Evolutionary conservation across 92 coral and sea anemone species (phyloP).

Genomic region (Zoanthus sansibaricus): DNA sequence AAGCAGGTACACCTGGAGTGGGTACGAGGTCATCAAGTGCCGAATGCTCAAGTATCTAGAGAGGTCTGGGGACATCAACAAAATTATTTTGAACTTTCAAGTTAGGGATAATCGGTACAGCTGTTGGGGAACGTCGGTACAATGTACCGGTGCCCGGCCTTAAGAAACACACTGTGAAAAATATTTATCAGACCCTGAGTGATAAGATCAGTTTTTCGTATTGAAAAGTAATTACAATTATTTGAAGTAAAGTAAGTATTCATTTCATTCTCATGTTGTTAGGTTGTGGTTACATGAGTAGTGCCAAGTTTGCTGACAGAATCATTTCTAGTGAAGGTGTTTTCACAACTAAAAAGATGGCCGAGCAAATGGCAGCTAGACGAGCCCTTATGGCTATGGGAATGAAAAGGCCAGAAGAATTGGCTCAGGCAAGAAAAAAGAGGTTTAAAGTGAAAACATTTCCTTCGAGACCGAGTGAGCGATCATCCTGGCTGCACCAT

Average conservation of each 20-base stretch:
- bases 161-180: too few relatives aligned
- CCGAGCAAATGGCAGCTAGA: conserved; percentile 91
- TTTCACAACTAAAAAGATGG: conserved; percentile 76
- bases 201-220: too few relatives aligned
- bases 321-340: conserved; percentile 41
- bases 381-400: conserved; percentile 85
- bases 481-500: not conserved
- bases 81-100: too few relatives aligned
- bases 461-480: not conserved
- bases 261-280: not conserved
- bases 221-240: too few relatives aligned
- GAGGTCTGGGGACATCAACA: too few relatives aligned
- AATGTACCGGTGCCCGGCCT: too few relatives aligned
- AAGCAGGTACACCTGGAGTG: too few relatives aligned
- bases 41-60: too few relatives aligned
- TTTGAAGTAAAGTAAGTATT: not conserved
- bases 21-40: too few relatives aligned
- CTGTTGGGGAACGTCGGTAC: too few relatives aligned
- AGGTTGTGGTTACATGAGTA: conserved; percentile 72
- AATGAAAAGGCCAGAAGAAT: conserved; percentile 76
- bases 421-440: conserved; percentile 42
- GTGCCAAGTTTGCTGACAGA: conserved; percentile 72
- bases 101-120: too few relatives aligned
- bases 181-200: too few relatives aligned
- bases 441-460: conserved; percentile 39